A percentile compares a stretch with the other conserved stretches of the same genome.
These are phyloP conservation scores for Hypothenemus hampei DNA, from an alignment of 1,140 invertebrate genomes.

Conservation along the genomic window DNA sequence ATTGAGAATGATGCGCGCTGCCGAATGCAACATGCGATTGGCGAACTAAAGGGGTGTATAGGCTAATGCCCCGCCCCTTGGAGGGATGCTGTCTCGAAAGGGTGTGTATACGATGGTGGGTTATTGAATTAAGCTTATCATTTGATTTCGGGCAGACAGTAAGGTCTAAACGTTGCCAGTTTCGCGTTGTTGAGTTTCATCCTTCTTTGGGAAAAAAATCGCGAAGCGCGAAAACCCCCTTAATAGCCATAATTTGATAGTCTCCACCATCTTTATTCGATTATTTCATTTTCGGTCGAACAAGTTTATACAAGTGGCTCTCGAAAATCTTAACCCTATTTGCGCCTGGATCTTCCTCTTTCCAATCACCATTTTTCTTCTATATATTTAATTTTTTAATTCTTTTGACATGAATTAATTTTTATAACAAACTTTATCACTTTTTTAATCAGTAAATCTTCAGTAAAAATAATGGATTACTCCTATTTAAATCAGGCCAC, in stretches of 20 bases:
- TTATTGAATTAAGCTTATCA: conserved; percentile 73
- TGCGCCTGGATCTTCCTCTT: too few species aligned
- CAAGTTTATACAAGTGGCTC: conserved; percentile 30
- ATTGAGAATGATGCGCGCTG: conserved; percentile 25
- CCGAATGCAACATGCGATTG: conserved; percentile 32
- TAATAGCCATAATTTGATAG: conserved; percentile 60
- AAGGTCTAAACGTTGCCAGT: conserved; percentile 46
- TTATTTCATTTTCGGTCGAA: conserved; percentile 32
- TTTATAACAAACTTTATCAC: background rate
- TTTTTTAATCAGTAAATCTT: background rate
- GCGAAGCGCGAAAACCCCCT: conserved; percentile 39
- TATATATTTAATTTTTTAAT: background rate
- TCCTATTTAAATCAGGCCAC: conserved; percentile 67
- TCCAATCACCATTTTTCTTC: background rate
- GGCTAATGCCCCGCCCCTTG: conserved; percentile 23
- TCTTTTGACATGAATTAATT: background rate
- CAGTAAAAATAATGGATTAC: conserved; percentile 59
- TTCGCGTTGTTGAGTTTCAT: too few species aligned
- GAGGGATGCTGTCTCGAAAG: conserved; percentile 28
- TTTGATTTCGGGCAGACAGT: conserved; percentile 64
- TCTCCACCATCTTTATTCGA: conserved; percentile 38
- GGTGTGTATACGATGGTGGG: conserved; percentile 35
- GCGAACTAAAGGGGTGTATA: conserved; percentile 4
- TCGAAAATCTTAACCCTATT: conserved; percentile 18
- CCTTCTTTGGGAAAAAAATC: conserved; percentile 41